phyloP scores from a whole-genome alignment of 2,888 invertebrate species.

The Tromatobia lineatoria region DNA sequence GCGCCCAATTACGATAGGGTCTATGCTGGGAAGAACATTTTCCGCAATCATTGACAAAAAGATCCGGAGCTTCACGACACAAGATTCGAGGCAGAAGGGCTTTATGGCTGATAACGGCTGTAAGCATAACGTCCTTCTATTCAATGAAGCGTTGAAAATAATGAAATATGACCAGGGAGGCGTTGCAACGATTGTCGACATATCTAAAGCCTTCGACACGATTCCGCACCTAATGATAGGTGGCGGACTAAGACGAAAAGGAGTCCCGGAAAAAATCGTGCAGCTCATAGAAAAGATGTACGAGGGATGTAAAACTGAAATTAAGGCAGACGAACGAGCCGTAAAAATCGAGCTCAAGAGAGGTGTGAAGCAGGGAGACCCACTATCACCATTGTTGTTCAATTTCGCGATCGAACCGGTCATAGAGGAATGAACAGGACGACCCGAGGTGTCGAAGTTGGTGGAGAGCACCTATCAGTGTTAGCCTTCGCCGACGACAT shows the following conservation, averaged over 20 bases:
- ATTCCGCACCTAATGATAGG: too few species aligned
- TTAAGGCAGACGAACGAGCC: neutral
- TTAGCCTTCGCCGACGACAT: slow-evolving; percentile 71
- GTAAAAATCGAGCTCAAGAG: slow-evolving; percentile 5
- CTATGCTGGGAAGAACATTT: slow-evolving; percentile 75
- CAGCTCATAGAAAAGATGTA: slow-evolving; percentile 40
- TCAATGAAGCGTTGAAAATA: slow-evolving; percentile 37
- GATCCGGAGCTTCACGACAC: slow-evolving; percentile 66
- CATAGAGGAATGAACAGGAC: slow-evolving; percentile 62
- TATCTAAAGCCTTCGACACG: slow-evolving; percentile 72
- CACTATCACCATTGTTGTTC: slow-evolving; percentile 45
- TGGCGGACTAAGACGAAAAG: slow-evolving; percentile 49
- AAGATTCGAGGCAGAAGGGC: slow-evolving; percentile 77
- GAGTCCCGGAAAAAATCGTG: neutral
- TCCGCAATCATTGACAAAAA: slow-evolving; percentile 76
- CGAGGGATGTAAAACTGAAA: slow-evolving; percentile 16
- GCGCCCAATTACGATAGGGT: slow-evolving; percentile 78
- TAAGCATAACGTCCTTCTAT: slow-evolving; percentile 52
- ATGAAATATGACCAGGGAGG: slow-evolving; percentile 49
- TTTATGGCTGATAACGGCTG: slow-evolving; percentile 76
- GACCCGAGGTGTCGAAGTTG: neutral
- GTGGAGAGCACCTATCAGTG: neutral
- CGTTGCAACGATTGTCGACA: slow-evolving; percentile 60
- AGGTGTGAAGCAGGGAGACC: slow-evolving; percentile 55
- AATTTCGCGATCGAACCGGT: slow-evolving; percentile 72